A percentile compares a stretch with the other conserved stretches of the same genome.
phyloP scores from a whole-genome alignment of 2,113 vertebrate species.

The Aleadryas rufinucha region DNA sequence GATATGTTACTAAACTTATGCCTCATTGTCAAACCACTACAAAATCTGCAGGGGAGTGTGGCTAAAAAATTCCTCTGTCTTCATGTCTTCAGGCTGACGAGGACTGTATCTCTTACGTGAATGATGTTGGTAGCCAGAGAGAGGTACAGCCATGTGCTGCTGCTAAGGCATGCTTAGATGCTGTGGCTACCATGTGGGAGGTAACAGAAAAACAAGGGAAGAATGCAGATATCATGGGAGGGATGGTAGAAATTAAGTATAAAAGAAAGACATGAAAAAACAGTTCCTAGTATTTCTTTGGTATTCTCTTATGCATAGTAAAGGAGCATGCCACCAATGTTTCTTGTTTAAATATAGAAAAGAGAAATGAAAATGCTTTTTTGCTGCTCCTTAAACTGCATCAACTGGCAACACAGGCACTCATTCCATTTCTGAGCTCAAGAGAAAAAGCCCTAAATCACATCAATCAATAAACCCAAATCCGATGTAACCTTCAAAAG shows the following conservation, averaged over 20 bases:
- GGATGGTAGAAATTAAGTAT: not conserved
- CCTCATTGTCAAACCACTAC: not conserved
- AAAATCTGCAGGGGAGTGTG: not conserved
- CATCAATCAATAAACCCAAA: conserved; percentile 15
- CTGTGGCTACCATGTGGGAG: rapidly evolving
- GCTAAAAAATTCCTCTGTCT: not conserved
- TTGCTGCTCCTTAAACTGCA: not conserved
- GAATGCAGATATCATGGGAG: not conserved
- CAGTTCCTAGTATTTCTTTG: not conserved
- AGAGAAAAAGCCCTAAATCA: not conserved
- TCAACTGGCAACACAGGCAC: not conserved
- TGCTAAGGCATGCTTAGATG: not conserved
- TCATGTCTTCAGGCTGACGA: not conserved
- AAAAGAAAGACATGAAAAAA: not conserved
- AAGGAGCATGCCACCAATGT: not conserved
- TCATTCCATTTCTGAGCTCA: not conserved
- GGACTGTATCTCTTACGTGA: not conserved
- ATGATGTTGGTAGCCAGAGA: not conserved
- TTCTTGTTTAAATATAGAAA: not conserved
- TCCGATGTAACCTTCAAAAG: not conserved
- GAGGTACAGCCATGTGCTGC: not conserved
- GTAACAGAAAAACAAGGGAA: not conserved
- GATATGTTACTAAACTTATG: not conserved
- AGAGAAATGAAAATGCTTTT: not conserved
- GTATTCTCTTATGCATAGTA: not conserved